These are phyloP conservation scores for Notodonta dromedarius DNA, from an alignment of 2,888 invertebrate genomes.

Conservation along the genomic window DNA sequence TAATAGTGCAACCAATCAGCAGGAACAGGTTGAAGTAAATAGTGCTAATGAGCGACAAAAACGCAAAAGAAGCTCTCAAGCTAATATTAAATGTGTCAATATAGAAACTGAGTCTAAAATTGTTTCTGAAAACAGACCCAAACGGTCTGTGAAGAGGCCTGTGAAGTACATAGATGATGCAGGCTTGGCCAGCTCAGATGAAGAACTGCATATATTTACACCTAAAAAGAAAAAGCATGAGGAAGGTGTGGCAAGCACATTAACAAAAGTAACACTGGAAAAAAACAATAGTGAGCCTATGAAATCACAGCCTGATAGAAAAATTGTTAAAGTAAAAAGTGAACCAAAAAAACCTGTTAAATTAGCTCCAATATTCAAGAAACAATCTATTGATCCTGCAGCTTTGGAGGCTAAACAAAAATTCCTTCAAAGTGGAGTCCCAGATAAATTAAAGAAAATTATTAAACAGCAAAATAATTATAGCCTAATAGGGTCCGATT, in stretches of 20 bases:
- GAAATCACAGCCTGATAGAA: slow-evolving; percentile 22
- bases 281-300: slow-evolving; percentile 3
- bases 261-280: slow-evolving; percentile 6
- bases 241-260: slow-evolving; percentile 12
- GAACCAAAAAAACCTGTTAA: slow-evolving; percentile 58
- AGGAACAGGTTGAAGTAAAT: slow-evolving; percentile 13
- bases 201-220: slow-evolving; percentile 73
- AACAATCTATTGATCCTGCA: slow-evolving; percentile 83
- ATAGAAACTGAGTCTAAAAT: slow-evolving; percentile 8
- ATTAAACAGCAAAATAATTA: slow-evolving; percentile 74
- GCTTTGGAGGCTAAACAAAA: slow-evolving; percentile 86
- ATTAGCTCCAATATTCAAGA: slow-evolving; percentile 89
- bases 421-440: slow-evolving; percentile 89
- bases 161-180: slow-evolving; percentile 67
- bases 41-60: slow-evolving; percentile 25
- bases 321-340: slow-evolving; percentile 19
- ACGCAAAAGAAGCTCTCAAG: slow-evolving; percentile 22
- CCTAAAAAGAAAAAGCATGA: slow-evolving; percentile 65
- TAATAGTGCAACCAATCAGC: neutral
- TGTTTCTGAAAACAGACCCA: slow-evolving; percentile 56
- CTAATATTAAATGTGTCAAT: neutral
- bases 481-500: slow-evolving; percentile 71
- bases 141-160: slow-evolving; percentile 66
- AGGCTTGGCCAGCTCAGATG: slow-evolving; percentile 66
- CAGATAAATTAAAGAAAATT: slow-evolving; percentile 85